These are phyloP conservation scores for Tachysurus vachellii DNA, from an alignment of 2,113 vertebrate genomes.

Conservation along the genomic window DNA sequence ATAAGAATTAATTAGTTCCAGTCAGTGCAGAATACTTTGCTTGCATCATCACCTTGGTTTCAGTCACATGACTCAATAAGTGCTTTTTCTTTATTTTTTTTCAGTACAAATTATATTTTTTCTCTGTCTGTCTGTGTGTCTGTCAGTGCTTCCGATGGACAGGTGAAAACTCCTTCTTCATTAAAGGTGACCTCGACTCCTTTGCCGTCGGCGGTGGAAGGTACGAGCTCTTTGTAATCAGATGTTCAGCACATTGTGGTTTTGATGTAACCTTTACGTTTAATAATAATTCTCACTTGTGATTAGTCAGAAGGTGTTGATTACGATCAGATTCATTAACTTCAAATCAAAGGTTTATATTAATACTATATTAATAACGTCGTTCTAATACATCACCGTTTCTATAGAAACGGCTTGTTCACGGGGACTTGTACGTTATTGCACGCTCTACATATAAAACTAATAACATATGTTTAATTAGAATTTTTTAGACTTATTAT, in stretches of 20 bases:
- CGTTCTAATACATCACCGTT: too few relatives aligned
- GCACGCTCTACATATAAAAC: too few relatives aligned
- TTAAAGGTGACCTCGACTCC: constrained; percentile 79
- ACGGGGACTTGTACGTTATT: too few relatives aligned
- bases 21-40: not conserved
- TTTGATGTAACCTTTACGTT: not conserved
- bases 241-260: not conserved
- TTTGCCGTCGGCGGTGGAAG: constrained; percentile 79
- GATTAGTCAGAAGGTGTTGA: not conserved
- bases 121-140: not conserved
- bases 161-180: constrained; percentile 80
- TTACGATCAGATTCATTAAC: not conserved
- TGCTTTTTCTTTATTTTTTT: not conserved
- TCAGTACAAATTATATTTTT: not conserved
- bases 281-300: not conserved
- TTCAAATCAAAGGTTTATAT: not conserved
- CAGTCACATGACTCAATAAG: not conserved
- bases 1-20: not conserved
- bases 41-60: not conserved
- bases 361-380: too few relatives aligned
- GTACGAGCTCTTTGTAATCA: constrained; percentile 55
- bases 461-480: too few relatives aligned
- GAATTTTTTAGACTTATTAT: too few relatives aligned
- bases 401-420: too few relatives aligned
- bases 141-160: constrained; percentile 78